These are phyloP conservation scores for Eretmocerus hayati DNA, from an alignment of 2,888 invertebrate species.

Conservation along the genomic window DNA sequence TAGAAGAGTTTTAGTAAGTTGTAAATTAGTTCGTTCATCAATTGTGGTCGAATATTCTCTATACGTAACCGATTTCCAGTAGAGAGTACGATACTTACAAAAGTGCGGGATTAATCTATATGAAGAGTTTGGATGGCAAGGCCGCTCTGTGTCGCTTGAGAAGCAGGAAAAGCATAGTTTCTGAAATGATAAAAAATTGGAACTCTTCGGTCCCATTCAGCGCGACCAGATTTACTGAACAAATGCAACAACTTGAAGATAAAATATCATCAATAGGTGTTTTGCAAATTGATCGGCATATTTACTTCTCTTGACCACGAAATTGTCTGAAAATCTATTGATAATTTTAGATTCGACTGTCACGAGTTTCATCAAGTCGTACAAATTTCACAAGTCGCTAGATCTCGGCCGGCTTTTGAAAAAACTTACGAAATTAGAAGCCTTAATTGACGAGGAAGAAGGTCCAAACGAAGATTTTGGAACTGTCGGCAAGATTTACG, in stretches of 20 bases:
- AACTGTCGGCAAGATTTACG: not conserved
- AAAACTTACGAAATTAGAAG: constrained; percentile 13
- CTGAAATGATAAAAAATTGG: constrained; percentile 15
- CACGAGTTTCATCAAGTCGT: constrained; percentile 16
- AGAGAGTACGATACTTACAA: constrained; percentile 19
- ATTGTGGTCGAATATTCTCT: too few species aligned
- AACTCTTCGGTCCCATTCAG: constrained; percentile 15
- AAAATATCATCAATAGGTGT: constrained; percentile 6
- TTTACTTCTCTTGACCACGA: too few species aligned
- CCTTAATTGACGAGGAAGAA: not conserved
- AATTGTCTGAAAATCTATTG: too few species aligned
- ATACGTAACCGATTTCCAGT: too few species aligned
- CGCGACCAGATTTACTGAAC: constrained; percentile 10
- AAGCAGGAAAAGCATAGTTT: constrained; percentile 9
- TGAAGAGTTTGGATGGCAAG: constrained; percentile 19
- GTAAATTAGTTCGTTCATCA: too few species aligned
- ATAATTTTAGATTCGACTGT: constrained; percentile 11
- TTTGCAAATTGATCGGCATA: too few species aligned
- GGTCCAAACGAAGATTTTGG: not conserved
- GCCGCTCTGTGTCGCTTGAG: constrained; percentile 18
- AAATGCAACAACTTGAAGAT: constrained; percentile 4
- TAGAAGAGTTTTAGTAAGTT: constrained; percentile 6
- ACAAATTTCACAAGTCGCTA: constrained; percentile 14
- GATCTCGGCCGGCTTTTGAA: constrained; percentile 10
- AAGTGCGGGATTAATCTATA: constrained; percentile 20